phyloP scores from a whole-genome alignment of 1,140 invertebrate species.

The Calycopis cecrops region DNA sequence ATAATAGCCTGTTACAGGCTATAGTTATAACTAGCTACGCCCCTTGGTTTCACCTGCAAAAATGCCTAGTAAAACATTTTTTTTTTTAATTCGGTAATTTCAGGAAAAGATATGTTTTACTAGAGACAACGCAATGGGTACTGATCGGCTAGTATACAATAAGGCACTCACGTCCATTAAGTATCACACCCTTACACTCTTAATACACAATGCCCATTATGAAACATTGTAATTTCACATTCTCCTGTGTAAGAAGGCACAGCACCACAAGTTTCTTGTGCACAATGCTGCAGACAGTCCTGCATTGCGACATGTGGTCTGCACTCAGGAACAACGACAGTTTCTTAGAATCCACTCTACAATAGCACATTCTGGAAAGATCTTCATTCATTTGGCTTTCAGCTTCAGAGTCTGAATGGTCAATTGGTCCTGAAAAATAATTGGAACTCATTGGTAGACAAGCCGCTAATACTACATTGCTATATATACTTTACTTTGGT shows the following conservation, averaged over 20 bases:
- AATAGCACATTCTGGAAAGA: slow-evolving; percentile 45
- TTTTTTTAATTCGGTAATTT: too few species aligned
- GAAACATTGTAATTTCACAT: slow-evolving; percentile 67
- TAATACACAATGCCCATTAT: slow-evolving; percentile 67
- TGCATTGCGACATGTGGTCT: slow-evolving; percentile 59
- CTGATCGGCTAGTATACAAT: too few species aligned
- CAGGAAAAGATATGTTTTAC: too few species aligned
- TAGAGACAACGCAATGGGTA: too few species aligned
- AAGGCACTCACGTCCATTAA: too few species aligned
- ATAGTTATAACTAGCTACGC: too few species aligned
- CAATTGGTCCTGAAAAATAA: slow-evolving; percentile 52
- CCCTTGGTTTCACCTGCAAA: too few species aligned
- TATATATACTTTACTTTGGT: too few species aligned
- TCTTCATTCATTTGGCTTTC: slow-evolving; percentile 58
- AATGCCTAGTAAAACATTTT: too few species aligned
- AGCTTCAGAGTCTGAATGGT: slow-evolving; percentile 63
- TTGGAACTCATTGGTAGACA: neutral
- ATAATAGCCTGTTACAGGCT: too few species aligned
- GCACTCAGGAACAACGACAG: slow-evolving; percentile 66
- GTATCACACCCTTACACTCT: slow-evolving; percentile 2
- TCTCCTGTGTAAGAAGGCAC: slow-evolving; percentile 61
- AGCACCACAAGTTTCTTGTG: slow-evolving; percentile 61
- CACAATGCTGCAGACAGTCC: slow-evolving; percentile 61
- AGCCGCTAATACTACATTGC: too few species aligned
- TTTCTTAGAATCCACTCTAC: slow-evolving; percentile 66